Percentiles rank a stretch among this genome's conserved stretches.
Conservation (phyloP, 2,888 invertebrate genomes). For the Physocephala rufipes region DNA sequence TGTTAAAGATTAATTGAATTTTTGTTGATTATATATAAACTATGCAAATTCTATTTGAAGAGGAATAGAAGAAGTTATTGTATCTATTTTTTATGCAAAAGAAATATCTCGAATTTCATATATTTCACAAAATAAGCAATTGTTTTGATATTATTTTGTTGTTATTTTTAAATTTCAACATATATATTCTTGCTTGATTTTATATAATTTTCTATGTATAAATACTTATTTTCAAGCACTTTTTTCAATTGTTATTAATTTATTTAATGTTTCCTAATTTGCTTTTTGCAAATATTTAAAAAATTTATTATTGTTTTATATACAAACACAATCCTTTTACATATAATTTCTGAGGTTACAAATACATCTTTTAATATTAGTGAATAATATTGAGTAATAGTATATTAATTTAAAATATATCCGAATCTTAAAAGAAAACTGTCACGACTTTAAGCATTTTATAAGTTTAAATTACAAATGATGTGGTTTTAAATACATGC, state of each 20-base stretch:
- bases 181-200: no score
- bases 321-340: not conserved
- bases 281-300: no score
- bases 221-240: no score
- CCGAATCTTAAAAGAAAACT: not conserved
- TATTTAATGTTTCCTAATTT: no score
- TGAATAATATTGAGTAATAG: not conserved
- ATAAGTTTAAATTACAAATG: no score
- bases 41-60: not conserved
- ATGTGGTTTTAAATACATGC: not conserved
- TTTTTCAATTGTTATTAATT: no score
- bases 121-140: no score
- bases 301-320: no score
- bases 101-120: not conserved
- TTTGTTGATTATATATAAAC: constrained; percentile 6
- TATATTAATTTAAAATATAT: not conserved
- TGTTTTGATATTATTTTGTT: no score
- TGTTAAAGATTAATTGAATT: constrained; percentile 8
- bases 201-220: no score
- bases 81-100: not conserved
- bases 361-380: no score
- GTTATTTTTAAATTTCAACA: no score
- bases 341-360: not conserved
- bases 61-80: not conserved
- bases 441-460: not conserved